Evolutionary conservation across 2,888 invertebrate genomes (phyloP), one percentile per base, ranked within the genome.

Genomic region (Hypercompe scribonia): DNA sequence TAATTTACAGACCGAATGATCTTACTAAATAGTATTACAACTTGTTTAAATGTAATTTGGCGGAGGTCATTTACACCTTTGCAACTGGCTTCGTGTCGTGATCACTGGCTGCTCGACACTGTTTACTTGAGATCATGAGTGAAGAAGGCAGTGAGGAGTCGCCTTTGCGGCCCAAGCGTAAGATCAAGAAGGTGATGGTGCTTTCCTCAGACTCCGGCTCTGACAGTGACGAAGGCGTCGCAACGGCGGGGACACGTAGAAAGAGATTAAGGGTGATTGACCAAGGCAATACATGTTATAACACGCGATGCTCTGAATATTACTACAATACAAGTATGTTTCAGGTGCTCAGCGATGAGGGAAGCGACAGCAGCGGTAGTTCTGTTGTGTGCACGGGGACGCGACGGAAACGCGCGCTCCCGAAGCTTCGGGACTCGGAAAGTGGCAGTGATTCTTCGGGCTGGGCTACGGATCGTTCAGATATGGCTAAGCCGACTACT

Each of bases 291-390:
- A 65, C 71, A 71, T 65, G 61, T 73, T 71, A 63, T 74, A 61
- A 63, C 5, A 61, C n/a, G 3, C 39, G n/a, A 36, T n/a, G 54
- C 67, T 42, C 46, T 58, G 61, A 61, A 65, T 65, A 74, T 73
- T 46, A 71, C 69, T 61, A 65, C 64, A 64, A 67, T 79, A 42
- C 70, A 8, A 50, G 39, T 81, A 64, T 75, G 73, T 81, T 96
- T 79, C 90, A 97, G 97, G 96, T 96, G 86, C 90, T 96, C 77
- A 93, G 95, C 78, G 96, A 96, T 81, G 96, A 95, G 65, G 95
- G 92, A 21, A 75, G 69, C 46, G 93, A 92, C 77, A 93, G 95
- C 85, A 95, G 94, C 78, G 94, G 93, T 65, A 94, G 94, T 78
- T 91, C 91, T 18, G 90, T 93, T 77, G 85, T 89, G 70, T 80